These are phyloP conservation scores for Oegoconia quadripuncta DNA, from an alignment of 2,888 invertebrate species.

Conservation along the genomic window DNA sequence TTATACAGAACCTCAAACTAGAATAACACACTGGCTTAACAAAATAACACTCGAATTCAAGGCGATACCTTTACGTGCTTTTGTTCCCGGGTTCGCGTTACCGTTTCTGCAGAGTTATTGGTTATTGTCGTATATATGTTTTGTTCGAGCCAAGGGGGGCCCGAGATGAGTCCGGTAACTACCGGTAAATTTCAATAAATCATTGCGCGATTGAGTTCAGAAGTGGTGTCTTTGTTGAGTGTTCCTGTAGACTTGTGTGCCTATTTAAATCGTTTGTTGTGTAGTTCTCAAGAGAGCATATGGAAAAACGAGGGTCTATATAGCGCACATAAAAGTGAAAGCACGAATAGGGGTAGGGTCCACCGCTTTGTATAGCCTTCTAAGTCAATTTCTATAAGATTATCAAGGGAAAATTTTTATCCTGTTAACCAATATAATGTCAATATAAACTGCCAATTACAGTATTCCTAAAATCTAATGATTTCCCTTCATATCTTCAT, in stretches of 20 bases:
- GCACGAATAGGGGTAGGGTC: no score
- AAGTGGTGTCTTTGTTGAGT: slow-evolving; percentile 24
- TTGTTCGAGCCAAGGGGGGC: slow-evolving; percentile 37
- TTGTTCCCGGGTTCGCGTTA: slow-evolving; percentile 43
- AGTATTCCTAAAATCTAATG: no score
- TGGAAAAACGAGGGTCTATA: no score
- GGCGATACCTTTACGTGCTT: slow-evolving; percentile 41
- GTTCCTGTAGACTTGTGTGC: slow-evolving; percentile 6
- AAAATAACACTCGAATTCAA: slow-evolving; percentile 26
- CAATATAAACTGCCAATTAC: no score
- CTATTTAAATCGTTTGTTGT: not conserved
- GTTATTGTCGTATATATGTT: slow-evolving; percentile 44
- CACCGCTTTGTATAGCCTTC: no score
- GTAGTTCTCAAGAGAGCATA: no score
- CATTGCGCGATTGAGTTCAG: slow-evolving; percentile 45
- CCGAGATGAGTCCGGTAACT: slow-evolving; percentile 41
- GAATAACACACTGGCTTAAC: not conserved
- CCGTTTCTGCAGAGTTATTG: slow-evolving; percentile 47
- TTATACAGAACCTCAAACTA: not conserved
- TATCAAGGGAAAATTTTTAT: no score
- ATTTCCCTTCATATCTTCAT: no score
- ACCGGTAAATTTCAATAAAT: slow-evolving; percentile 55
- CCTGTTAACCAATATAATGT: no score
- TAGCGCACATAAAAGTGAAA: no score
- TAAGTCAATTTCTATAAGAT: no score